Evolutionary conservation across 1,140 invertebrate species (phyloP).

Genomic region (Tribolium madens): DNA sequence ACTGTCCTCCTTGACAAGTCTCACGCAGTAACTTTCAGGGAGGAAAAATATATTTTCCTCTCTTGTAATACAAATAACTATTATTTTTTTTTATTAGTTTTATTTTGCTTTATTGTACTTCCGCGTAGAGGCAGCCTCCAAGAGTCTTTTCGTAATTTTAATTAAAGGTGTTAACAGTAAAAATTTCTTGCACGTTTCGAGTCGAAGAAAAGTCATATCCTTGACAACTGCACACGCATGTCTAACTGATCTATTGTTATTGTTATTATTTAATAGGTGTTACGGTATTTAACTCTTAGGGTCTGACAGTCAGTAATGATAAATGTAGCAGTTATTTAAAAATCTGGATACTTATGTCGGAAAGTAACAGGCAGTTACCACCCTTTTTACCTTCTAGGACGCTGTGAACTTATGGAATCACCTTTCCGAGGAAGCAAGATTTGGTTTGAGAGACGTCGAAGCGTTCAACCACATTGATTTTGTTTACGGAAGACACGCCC

Average conservation of each 20-base stretch:
- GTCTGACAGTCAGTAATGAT: background rate
- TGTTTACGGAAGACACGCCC: constrained; percentile 56
- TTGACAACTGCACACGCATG: background rate
- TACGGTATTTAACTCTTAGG: background rate
- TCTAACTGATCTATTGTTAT: background rate
- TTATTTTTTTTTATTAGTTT: too few relatives aligned
- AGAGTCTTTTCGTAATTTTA: background rate
- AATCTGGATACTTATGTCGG: background rate
- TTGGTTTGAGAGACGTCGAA: constrained; percentile 56
- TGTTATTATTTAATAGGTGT: background rate
- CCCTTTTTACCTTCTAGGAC: constrained; percentile 57
- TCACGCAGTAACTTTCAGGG: too few relatives aligned
- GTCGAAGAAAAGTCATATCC: background rate
- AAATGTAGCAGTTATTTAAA: background rate
- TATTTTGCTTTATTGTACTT: too few relatives aligned
- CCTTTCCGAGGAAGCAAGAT: constrained; percentile 51
- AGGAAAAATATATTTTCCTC: too few relatives aligned
- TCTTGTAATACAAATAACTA: too few relatives aligned
- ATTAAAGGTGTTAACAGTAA: background rate
- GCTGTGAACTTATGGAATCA: constrained; percentile 56
- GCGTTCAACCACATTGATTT: constrained; percentile 62
- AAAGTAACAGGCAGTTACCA: background rate
- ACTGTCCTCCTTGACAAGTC: too few relatives aligned
- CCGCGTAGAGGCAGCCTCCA: too few relatives aligned
- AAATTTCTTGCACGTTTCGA: background rate